Conservation (phyloP, 2,797 vertebrate species). For the Anguilla pacifica region DNA sequence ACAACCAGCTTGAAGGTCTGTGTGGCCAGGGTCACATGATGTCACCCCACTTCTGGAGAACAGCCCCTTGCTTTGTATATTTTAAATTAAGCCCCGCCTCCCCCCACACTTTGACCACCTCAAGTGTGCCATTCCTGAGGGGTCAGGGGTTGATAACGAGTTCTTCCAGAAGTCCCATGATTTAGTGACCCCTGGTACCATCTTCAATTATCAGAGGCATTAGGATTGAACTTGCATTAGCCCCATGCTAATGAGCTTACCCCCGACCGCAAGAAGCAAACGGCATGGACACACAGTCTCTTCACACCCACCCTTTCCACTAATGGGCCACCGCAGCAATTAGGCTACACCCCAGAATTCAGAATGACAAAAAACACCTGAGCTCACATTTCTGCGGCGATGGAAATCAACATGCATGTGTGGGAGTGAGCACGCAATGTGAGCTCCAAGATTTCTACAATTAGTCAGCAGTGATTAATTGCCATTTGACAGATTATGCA, state of each 20-base stretch:
- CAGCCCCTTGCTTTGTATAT: not conserved
- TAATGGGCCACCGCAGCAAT: not conserved
- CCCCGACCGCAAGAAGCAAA: conserved; percentile 41
- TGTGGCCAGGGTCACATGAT: not conserved
- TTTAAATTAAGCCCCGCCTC: not conserved
- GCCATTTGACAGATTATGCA: not conserved
- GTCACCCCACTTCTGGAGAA: not conserved
- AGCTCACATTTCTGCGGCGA: not conserved
- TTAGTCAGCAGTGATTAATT: conserved; percentile 14
- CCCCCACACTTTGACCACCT: not conserved
- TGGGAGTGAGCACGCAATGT: not conserved
- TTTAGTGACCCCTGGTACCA: not conserved
- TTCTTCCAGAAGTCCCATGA: conserved; percentile 19
- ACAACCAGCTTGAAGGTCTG: not conserved
- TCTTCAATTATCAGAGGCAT: not conserved
- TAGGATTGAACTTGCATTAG: not conserved
- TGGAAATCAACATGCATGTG: conserved; percentile 16
- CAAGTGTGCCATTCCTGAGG: not conserved
- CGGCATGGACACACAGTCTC: conserved; percentile 32
- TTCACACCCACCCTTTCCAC: not conserved
- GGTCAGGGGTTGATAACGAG: not conserved
- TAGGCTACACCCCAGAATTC: not conserved
- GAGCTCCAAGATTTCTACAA: not conserved
- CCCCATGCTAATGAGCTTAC: conserved; percentile 25
- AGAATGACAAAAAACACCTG: not conserved